Percentiles rank a stretch among this genome's conserved stretches.
Evolutionary conservation across 2,113 vertebrate species (phyloP).

Genomic region (Anseranas semipalmata): DNA sequence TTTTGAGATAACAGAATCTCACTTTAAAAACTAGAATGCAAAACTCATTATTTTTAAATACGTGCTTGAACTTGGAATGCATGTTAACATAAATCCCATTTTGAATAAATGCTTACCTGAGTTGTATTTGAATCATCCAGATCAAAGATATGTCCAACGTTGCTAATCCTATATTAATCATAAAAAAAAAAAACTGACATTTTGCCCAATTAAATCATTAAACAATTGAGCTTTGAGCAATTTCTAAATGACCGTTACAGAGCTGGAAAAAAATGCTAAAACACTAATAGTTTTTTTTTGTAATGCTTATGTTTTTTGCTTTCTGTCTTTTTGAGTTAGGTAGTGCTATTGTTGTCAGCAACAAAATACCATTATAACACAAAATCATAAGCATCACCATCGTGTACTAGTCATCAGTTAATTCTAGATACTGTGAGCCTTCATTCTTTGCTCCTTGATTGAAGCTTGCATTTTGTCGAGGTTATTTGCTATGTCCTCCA

Average conservation of each 20-base stretch:
- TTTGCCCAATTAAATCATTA: background rate
- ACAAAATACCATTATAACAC: background rate
- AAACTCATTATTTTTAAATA: background rate
- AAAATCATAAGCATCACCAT: background rate
- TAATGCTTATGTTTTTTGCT: background rate
- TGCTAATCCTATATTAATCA: background rate
- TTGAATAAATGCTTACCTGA: background rate
- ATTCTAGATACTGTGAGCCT: background rate
- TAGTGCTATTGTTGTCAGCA: background rate
- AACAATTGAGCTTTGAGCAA: background rate
- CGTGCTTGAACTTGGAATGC: background rate
- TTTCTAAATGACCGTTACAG: background rate
- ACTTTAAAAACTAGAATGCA: background rate
- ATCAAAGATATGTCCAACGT: background rate
- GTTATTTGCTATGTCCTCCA: background rate
- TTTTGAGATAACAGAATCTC: background rate
- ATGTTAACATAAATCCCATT: background rate
- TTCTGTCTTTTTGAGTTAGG: background rate
- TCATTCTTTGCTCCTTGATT: background rate
- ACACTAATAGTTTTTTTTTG: background rate
- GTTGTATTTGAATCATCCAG: background rate
- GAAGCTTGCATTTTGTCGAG: background rate
- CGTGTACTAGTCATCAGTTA: background rate
- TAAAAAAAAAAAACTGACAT: background rate
- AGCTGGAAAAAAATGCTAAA: background rate